Evolutionary conservation across 2,113 vertebrate genomes (phyloP).

Genomic region (Eira barbara): DNA sequence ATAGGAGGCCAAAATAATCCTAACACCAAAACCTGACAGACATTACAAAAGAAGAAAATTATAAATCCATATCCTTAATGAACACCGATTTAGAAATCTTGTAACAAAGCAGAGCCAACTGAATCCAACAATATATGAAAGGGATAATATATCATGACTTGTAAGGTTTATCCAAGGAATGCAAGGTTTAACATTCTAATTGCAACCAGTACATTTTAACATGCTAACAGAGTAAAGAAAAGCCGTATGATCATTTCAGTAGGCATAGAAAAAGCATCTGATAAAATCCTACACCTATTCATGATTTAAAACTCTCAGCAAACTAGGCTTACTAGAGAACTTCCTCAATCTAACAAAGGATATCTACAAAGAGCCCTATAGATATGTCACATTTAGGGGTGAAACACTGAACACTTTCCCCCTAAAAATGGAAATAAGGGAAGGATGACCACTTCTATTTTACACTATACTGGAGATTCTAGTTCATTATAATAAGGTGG

Average conservation of each 20-base stretch:
- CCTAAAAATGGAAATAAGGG: background rate
- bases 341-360: background rate
- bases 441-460: background rate
- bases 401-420: background rate
- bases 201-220: background rate
- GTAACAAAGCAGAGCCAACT: background rate
- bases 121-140: background rate
- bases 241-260: background rate
- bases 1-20: background rate
- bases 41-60: background rate
- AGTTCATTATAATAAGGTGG: background rate
- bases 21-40: background rate
- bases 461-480: background rate
- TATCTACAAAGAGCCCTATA: background rate
- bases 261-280: background rate
- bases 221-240: background rate
- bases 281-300: background rate
- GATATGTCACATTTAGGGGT: background rate
- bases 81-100: background rate
- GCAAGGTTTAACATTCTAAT: background rate
- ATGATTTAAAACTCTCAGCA: background rate
- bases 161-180: background rate
- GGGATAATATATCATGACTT: background rate
- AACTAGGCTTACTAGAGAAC: background rate
- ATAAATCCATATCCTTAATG: background rate